Evolutionary conservation across 1,140 invertebrate species (phyloP).

Genomic region (Lutraria rhynchaena): DNA sequence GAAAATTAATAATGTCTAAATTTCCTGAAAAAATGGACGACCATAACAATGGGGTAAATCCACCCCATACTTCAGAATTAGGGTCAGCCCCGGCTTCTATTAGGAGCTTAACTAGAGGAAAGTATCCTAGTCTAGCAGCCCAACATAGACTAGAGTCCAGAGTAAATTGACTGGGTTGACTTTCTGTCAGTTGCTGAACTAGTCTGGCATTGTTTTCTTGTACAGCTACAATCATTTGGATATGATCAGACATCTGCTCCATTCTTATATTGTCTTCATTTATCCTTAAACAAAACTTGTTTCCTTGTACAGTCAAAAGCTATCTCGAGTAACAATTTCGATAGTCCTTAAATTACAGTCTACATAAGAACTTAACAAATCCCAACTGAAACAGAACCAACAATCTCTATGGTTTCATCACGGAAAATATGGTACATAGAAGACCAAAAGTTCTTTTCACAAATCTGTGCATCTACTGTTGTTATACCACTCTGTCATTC

Average conservation of each 20-base stretch:
- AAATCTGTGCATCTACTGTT: not conserved
- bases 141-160: conserved; percentile 67
- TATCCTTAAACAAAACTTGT: too few relatives aligned
- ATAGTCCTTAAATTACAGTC: too few relatives aligned
- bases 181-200: conserved; percentile 36
- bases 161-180: conserved; percentile 50
- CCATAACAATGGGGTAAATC: conserved; percentile 67
- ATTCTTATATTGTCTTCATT: too few relatives aligned
- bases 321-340: too few relatives aligned
- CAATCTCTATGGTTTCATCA: too few relatives aligned
- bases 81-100: conserved; percentile 58
- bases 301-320: too few relatives aligned
- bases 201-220: conserved; percentile 46
- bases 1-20: conserved; percentile 46
- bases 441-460: not conserved
- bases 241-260: not conserved
- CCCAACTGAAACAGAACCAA: too few relatives aligned
- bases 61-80: conserved; percentile 65
- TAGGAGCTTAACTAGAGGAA: conserved; percentile 49
- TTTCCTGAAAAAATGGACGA: conserved; percentile 64
- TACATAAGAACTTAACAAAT: too few relatives aligned
- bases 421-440: too few relatives aligned
- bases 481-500: conserved; percentile 55
- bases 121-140: conserved; percentile 66
- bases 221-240: conserved; percentile 53